Evolutionary conservation across 2,888 invertebrate species (phyloP).

Genomic region (Dexiosoma caninum): DNA sequence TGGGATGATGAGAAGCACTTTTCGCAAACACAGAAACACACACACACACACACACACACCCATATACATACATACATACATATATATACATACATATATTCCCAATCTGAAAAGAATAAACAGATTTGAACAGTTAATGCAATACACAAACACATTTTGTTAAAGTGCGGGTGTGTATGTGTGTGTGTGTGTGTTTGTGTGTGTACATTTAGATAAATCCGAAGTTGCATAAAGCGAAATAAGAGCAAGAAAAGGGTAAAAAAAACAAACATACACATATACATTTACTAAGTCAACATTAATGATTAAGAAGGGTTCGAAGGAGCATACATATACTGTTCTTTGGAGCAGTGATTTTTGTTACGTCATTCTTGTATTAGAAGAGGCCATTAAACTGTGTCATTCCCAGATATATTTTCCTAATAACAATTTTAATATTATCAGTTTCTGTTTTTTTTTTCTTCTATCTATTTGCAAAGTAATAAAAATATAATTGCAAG

Average conservation of each 20-base stretch:
- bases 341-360: neutral
- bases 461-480: too few species aligned
- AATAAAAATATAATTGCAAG: too few species aligned
- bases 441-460: neutral
- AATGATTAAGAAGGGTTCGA: neutral
- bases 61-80: neutral
- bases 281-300: neutral
- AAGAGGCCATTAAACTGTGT: conserved; percentile 60
- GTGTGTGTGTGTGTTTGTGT: neutral
- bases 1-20: conserved; percentile 17
- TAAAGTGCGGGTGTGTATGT: neutral
- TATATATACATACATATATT: too few species aligned
- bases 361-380: conserved; percentile 11
- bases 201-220: neutral
- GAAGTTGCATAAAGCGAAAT: conserved; percentile 7
- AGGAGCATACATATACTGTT: neutral
- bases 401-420: conserved; percentile 57
- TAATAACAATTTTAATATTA: conserved; percentile 44
- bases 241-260: conserved; percentile 17
- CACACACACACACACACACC: neutral
- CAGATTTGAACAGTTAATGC: conserved; percentile 7
- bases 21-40: too few species aligned
- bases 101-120: too few species aligned
- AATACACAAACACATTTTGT: neutral
- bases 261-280: neutral